Percentiles rank a stretch among this genome's conserved stretches.
phyloP scores from a whole-genome alignment of 2,113 vertebrate species.

The Girardinichthys multiradiatus region DNA sequence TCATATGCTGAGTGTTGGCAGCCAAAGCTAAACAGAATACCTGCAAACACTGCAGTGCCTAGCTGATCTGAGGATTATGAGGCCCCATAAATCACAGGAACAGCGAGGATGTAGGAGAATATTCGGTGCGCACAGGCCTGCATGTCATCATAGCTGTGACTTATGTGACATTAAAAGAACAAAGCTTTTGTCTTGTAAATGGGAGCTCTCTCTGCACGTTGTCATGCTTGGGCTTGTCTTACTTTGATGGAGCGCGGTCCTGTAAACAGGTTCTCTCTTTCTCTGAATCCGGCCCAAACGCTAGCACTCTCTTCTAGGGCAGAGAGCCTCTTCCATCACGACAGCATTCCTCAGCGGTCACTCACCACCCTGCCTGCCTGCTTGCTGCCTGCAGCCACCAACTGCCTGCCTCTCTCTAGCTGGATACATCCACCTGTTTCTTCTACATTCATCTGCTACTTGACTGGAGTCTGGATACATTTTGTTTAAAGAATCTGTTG shows the following conservation, averaged over 20 bases:
- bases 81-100: constrained; percentile 1
- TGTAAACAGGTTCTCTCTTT: constrained; percentile 62
- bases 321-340: constrained; percentile 39
- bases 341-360: constrained; percentile 73
- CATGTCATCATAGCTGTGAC: constrained; percentile 33
- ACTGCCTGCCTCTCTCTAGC: background rate
- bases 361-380: constrained; percentile 34
- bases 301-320: constrained; percentile 3
- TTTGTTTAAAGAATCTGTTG: constrained; percentile 1
- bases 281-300: constrained; percentile 28
- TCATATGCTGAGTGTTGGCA: constrained; percentile 6
- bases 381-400: constrained; percentile 23
- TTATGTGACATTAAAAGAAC: constrained; percentile 21
- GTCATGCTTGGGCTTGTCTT: constrained; percentile 14
- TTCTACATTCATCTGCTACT: constrained; percentile 6
- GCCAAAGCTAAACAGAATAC: constrained; percentile 4
- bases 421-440: constrained; percentile 40
- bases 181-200: constrained; percentile 11
- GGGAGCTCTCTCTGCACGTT: background rate
- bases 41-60: background rate
- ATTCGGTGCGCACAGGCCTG: constrained; percentile 12
- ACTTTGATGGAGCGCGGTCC: constrained; percentile 8
- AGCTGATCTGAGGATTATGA: background rate
- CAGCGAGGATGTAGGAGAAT: constrained; percentile 28
- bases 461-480: constrained; percentile 6